Base-by-base conservation (phyloP, 2,113 vertebrate genomes). In the Bos indicus region DNA sequence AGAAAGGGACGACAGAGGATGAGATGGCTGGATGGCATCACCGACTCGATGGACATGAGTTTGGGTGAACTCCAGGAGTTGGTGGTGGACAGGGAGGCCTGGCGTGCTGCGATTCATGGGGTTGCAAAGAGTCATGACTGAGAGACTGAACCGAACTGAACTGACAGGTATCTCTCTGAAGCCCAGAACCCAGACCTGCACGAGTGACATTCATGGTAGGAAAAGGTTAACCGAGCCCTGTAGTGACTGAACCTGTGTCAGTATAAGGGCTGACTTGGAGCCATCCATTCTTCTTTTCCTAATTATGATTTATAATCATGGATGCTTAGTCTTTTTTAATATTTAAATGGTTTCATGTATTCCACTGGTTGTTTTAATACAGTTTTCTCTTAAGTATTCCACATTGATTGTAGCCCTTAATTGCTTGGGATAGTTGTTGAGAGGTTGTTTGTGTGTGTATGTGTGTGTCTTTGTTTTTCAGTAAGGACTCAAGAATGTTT, bases 371-470 rank as follows among this genome's bases (percentile, higher is more conserved):
- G 11, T 89, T 94, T n/a, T 51, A 85, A 43, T 74, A 19, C 8
- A 33, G 25, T 80, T 94, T 95, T 82, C 43, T 89, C 25, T 86
- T 89, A n/a, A 51, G 13, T 40, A 16, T 86, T 84, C 56, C 84
- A 51, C 33, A 43, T 80, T 85, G 43, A 56, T 80, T 88, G 30
- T 21, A 6, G 62, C 56, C 56, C 46, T 83, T 83, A 46, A 60
- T 36, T 77, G 8, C 3, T 74, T 87, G 33, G 3, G 56, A 57
- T 62, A 36, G 33, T 86, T 57, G 23, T 52, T 88, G 28, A 80
- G 6, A n/a, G 28, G 33, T 91, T 56, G 48, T 83, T 83, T 84
- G 4, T 80, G 36, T 54, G 43, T 46, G 43, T 7, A 1, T 46
- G 6, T 59, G 13, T 25, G 19, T 36, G 7, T 84, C 16, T 84